phyloP scores from a whole-genome alignment of 2,113 vertebrate genomes.

The Myrmecobius fasciatus region DNA sequence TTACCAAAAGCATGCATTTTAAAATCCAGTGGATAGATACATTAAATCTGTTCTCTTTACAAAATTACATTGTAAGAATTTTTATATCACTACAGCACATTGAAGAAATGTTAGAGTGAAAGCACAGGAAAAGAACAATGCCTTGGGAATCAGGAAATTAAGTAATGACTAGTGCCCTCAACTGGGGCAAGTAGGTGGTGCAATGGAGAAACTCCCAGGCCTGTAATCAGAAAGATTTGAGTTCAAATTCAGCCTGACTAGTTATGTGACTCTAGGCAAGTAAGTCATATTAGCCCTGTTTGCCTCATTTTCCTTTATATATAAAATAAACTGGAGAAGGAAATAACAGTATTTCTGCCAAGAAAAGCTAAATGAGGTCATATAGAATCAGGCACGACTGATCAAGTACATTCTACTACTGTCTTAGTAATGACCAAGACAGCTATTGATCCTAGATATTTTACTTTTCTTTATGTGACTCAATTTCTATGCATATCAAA shows the following conservation, averaged over 20 bases:
- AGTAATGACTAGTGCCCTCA: neutral
- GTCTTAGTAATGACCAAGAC: neutral
- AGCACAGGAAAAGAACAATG: slow-evolving; percentile 14
- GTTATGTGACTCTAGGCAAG: neutral
- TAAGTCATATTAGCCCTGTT: neutral
- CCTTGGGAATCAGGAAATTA: slow-evolving; percentile 10
- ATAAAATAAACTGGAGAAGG: too few relatives aligned
- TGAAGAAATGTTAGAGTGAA: neutral
- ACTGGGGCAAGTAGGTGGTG: neutral
- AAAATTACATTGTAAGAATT: neutral
- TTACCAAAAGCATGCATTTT: slow-evolving; percentile 24
- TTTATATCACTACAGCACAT: neutral
- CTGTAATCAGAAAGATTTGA: neutral
- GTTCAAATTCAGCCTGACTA: neutral
- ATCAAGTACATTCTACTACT: neutral
- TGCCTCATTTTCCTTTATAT: too few relatives aligned
- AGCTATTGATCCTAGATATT: neutral
- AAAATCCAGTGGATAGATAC: neutral
- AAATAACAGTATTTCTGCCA: neutral
- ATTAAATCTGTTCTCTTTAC: slow-evolving; percentile 1
- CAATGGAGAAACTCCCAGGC: neutral
- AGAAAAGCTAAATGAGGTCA: neutral
- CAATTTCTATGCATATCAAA: slow-evolving; percentile 14
- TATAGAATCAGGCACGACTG: neutral
- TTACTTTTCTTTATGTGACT: slow-evolving; percentile 8